Percentiles rank a stretch among this genome's conserved stretches.
These are phyloP conservation scores for Sarcophaga peregrina DNA, from an alignment of 1,140 invertebrate species.

Conservation along the genomic window DNA sequence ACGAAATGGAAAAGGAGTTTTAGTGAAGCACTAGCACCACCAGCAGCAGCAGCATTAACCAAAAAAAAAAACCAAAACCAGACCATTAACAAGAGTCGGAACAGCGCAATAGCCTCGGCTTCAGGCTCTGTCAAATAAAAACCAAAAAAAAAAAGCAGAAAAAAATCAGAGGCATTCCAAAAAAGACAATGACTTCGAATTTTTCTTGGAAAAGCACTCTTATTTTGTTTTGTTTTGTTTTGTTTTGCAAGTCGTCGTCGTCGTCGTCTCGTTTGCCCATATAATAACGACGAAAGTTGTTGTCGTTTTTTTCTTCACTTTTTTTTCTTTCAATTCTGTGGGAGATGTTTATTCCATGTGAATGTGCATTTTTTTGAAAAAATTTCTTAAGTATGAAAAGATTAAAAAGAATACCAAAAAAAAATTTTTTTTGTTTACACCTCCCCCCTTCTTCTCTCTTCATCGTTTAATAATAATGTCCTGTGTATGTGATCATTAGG, in stretches of 20 bases:
- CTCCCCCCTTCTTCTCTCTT: neutral
- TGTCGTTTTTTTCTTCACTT: neutral
- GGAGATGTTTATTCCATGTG: constrained; percentile 10
- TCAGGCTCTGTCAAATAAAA: too few species aligned
- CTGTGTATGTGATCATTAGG: too few species aligned
- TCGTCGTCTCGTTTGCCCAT: neutral
- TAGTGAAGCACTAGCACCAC: neutral
- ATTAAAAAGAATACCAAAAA: neutral
- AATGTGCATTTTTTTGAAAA: neutral
- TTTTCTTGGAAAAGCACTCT: constrained; percentile 26
- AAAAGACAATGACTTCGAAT: constrained; percentile 24
- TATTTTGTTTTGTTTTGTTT: neutral
- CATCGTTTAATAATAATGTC: too few species aligned
- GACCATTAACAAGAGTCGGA: too few species aligned
- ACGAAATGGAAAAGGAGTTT: constrained; percentile 6
- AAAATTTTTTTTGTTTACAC: neutral
- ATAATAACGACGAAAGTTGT: constrained; percentile 18
- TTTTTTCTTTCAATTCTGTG: neutral
- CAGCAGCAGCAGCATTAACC: neutral
- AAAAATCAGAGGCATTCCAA: constrained; percentile 8
- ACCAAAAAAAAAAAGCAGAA: neutral
- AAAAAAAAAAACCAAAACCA: too few species aligned
- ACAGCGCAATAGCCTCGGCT: too few species aligned
- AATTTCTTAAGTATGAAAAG: constrained; percentile 26
- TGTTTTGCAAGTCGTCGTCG: neutral